Evolutionary conservation across 2,113 vertebrate species (phyloP).

Genomic region (Aegotheles bennettii): DNA sequence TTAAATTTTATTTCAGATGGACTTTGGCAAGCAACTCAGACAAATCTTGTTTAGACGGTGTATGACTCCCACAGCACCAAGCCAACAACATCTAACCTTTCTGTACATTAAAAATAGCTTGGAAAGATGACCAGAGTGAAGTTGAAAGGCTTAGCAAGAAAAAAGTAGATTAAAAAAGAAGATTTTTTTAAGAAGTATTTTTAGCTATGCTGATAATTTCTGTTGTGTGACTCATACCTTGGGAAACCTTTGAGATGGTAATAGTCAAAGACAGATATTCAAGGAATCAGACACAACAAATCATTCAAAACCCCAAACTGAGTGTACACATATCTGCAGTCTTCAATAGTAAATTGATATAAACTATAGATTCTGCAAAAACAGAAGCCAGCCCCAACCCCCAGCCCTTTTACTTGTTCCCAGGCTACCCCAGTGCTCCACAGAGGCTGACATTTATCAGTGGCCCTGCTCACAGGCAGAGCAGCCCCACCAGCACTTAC

Average conservation of each 20-base stretch:
- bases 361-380: neutral
- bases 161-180: neutral
- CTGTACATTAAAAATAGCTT: neutral
- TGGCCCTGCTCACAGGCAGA: neutral
- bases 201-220: neutral
- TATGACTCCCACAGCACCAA: neutral
- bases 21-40: neutral
- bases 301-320: neutral
- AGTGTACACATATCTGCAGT: neutral
- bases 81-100: neutral
- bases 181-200: neutral
- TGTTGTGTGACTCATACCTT: neutral
- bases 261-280: neutral
- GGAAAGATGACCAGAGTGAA: neutral
- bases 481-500: slow-evolving; percentile 68
- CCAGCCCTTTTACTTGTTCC: neutral
- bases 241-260: neutral
- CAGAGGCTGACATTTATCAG: neutral
- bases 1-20: neutral
- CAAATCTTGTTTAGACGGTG: neutral
- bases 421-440: neutral
- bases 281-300: neutral
- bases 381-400: neutral
- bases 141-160: neutral
- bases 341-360: neutral